Percentiles rank a stretch among this genome's conserved stretches.
phyloP scores from a whole-genome alignment of 2,113 vertebrate species.

The Regulus satrapa region DNA sequence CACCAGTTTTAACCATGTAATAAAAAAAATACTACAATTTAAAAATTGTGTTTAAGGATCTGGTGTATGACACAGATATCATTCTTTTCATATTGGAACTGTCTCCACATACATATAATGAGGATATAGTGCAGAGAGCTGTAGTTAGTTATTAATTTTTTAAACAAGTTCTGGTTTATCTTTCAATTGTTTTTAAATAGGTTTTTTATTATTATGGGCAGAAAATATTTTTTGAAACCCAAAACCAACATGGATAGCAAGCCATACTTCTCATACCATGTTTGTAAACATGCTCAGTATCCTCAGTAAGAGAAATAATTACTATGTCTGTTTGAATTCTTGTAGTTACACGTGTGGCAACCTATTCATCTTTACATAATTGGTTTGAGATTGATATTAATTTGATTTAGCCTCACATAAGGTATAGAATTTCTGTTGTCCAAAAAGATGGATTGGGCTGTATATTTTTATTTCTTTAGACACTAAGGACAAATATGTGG shows the following conservation, averaged over 20 bases:
- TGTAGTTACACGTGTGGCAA: neutral
- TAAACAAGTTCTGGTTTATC: neutral
- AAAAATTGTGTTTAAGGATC: neutral
- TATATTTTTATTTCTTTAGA: neutral
- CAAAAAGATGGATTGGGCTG: neutral
- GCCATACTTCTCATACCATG: rapidly evolving
- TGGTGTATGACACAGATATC: neutral
- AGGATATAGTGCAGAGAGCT: neutral
- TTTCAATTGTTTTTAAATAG: neutral
- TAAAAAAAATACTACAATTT: neutral
- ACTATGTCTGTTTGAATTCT: neutral
- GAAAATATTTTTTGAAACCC: neutral
- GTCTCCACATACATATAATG: neutral
- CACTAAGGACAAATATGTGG: rapidly evolving
- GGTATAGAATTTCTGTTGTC: neutral
- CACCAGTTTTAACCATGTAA: neutral
- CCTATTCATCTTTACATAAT: neutral
- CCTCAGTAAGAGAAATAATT: neutral
- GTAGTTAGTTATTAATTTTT: neutral
- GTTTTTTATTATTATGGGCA: neutral
- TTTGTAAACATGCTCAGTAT: neutral
- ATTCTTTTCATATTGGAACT: neutral
- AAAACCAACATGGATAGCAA: neutral
- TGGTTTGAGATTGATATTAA: neutral
- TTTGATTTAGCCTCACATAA: neutral